Conservation (phyloP, 2,113 vertebrate species). For the Lota lota region DNA sequence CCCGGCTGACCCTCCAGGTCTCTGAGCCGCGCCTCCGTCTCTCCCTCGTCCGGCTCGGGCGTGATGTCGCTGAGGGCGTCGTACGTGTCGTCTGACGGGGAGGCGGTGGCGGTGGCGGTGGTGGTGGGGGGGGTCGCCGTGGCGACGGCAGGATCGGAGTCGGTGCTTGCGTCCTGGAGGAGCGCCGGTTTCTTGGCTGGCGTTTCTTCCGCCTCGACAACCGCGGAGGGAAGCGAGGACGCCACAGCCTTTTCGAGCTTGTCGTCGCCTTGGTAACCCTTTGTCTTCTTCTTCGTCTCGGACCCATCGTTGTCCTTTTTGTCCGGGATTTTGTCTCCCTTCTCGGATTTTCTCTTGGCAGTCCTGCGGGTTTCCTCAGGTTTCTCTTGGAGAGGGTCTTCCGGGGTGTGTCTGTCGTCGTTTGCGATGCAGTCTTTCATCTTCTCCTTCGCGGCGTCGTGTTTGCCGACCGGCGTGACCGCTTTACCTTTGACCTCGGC, state of each 20-base stretch:
- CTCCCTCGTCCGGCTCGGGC: conserved; percentile 62
- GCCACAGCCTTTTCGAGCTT: conserved; percentile 39
- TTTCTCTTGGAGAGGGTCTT: conserved; percentile 67
- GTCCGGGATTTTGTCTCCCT: conserved; percentile 57
- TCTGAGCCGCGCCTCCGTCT: conserved; percentile 17
- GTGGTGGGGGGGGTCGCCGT: conserved; percentile 22
- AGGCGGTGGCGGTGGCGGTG: conserved; percentile 43
- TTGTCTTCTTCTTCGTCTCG: conserved; percentile 40
- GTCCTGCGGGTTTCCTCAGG: conserved; percentile 39
- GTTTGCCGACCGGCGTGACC: conserved; percentile 55
- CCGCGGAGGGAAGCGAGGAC: conserved; percentile 20
- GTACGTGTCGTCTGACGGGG: conserved; percentile 73
- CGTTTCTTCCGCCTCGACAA: conserved; percentile 39
- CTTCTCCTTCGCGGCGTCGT: conserved; percentile 70
- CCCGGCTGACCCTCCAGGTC: conserved; percentile 34
- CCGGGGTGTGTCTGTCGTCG: conserved; percentile 71
- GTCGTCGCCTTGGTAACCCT: conserved; percentile 25
- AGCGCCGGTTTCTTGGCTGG: conserved; percentile 15
- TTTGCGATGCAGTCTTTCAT: conserved; percentile 77
- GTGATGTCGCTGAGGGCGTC: conserved; percentile 71
- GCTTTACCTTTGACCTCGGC: conserved; percentile 71
- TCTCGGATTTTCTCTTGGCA: conserved; percentile 58
- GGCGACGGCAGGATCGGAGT: conserved; percentile 61
- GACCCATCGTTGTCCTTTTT: conserved; percentile 47
- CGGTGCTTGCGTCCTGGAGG: conserved; percentile 52